These are phyloP conservation scores for Coilia nasus DNA, from an alignment of 2,797 vertebrate species.

Conservation along the genomic window DNA sequence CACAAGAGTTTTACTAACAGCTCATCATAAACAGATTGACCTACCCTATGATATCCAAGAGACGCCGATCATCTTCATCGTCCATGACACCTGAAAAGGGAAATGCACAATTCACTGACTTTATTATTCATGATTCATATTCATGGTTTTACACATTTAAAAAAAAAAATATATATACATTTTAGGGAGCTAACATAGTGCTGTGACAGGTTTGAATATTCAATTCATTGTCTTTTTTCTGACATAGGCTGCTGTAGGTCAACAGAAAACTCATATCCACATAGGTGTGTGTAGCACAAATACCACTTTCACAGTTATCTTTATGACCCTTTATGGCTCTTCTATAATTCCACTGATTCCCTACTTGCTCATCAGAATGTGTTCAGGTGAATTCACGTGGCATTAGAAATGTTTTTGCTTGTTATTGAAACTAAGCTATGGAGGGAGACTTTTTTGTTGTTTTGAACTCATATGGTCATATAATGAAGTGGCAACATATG, in stretches of 20 bases:
- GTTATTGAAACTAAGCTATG: not conserved
- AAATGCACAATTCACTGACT: not conserved
- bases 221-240: not conserved
- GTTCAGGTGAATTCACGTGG: not conserved
- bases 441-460: too few species aligned
- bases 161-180: too few species aligned
- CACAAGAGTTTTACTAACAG: not conserved
- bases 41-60: constrained; percentile 99
- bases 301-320: not conserved
- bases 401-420: not conserved
- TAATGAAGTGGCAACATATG: too few species aligned
- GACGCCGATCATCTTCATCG: constrained; percentile 98
- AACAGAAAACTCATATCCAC: not conserved
- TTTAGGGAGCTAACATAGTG: not conserved
- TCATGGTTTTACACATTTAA: too few species aligned
- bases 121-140: not conserved
- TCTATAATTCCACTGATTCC: not conserved
- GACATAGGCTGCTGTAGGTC: not conserved
- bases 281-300: not conserved
- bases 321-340: not conserved
- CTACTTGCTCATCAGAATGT: not conserved
- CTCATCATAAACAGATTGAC: constrained; percentile 47
- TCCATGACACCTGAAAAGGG: constrained; percentile 94
- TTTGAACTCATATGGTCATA: too few species aligned
- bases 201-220: not conserved